phyloP scores from a whole-genome alignment of 2,888 invertebrate genomes.

The Plagodis pulveraria region DNA sequence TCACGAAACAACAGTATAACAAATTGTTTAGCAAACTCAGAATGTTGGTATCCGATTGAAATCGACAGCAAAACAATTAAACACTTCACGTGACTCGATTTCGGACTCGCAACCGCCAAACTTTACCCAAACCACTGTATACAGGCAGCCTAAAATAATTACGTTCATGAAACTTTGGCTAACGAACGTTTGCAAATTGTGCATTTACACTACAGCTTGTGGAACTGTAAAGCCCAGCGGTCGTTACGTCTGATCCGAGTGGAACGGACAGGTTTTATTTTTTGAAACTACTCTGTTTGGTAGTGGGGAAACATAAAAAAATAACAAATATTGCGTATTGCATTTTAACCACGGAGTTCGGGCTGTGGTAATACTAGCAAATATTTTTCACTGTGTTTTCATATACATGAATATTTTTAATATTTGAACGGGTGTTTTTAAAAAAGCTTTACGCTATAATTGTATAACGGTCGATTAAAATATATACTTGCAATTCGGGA shows the following conservation, averaged over 20 bases:
- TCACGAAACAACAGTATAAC: no score
- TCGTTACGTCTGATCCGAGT: conserved; percentile 11
- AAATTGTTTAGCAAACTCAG: no score
- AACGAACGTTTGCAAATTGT: conserved; percentile 16
- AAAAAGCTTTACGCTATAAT: no score
- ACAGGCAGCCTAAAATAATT: conserved; percentile 16
- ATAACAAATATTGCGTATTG: conserved; percentile 19
- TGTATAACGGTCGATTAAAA: no score
- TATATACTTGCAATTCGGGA: no score
- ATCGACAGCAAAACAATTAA: conserved; percentile 21
- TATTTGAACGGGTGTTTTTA: no score
- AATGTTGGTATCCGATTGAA: conserved; percentile 1
- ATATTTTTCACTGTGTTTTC: no score
- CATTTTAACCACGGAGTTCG: conserved; percentile 7
- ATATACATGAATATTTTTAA: neutral
- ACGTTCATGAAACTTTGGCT: conserved; percentile 14
- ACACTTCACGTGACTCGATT: conserved; percentile 15
- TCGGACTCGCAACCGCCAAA: conserved; percentile 9
- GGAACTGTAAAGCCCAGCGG: conserved; percentile 11
- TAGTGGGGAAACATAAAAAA: conserved; percentile 6
- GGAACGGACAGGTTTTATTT: conserved; percentile 20
- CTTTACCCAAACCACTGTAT: conserved; percentile 5
- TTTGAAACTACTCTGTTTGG: conserved; percentile 19
- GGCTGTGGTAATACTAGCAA: neutral
- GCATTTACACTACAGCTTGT: conserved; percentile 8